phyloP scores from a whole-genome alignment of 2,888 invertebrate genomes.

The Copidosoma aretas region DNA sequence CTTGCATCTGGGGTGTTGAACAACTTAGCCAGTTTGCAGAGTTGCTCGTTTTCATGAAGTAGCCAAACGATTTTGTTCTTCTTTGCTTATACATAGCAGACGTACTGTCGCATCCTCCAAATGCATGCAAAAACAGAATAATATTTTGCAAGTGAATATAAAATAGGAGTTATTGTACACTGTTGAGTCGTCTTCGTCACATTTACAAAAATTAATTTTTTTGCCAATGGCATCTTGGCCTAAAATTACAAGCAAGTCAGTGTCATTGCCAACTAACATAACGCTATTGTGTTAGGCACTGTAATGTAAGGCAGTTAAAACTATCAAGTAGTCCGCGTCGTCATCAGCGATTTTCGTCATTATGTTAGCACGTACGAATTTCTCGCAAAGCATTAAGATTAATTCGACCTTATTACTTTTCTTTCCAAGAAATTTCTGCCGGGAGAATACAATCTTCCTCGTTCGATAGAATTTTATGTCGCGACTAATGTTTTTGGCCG shows the following conservation, averaged over 20 bases:
- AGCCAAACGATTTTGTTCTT: too few species aligned
- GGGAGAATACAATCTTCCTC: constrained; percentile 34
- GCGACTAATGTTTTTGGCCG: constrained; percentile 25
- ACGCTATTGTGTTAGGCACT: not conserved
- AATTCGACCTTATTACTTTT: constrained; percentile 16
- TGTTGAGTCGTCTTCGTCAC: too few species aligned
- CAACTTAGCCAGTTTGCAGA: too few species aligned
- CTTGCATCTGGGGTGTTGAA: too few species aligned
- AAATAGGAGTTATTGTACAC: too few species aligned
- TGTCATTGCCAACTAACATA: constrained; percentile 39
- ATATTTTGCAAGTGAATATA: too few species aligned
- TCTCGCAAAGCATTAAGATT: not conserved
- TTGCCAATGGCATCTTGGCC: not conserved
- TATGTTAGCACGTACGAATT: not conserved
- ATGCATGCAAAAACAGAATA: too few species aligned
- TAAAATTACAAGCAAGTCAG: constrained; percentile 48
- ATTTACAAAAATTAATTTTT: too few species aligned
- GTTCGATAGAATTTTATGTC: constrained; percentile 42
- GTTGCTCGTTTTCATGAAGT: too few species aligned
- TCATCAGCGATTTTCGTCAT: constrained; percentile 39
- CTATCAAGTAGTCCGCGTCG: constrained; percentile 29
- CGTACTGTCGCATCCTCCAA: too few species aligned
- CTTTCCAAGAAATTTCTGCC: constrained; percentile 46
- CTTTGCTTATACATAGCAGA: too few species aligned
- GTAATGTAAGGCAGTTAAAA: constrained; percentile 24